Conservation (phyloP, 2,797 vertebrate genomes). For the Acomys russatus region DNA sequence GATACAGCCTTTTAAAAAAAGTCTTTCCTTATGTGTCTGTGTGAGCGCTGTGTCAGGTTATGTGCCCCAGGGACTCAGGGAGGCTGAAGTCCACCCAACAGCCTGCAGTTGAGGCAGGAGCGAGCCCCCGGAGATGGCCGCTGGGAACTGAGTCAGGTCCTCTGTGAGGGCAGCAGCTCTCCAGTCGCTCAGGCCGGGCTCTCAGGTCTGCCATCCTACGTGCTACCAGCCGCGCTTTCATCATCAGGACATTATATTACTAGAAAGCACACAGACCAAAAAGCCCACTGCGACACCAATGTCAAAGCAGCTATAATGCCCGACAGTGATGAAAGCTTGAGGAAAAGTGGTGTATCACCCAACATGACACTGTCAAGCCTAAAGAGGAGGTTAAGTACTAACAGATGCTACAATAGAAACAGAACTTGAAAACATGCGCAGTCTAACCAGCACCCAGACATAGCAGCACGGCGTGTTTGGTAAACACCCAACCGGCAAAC, state of each 20-base stretch:
- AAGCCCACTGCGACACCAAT: neutral
- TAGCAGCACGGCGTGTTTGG: neutral
- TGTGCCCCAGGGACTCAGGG: neutral
- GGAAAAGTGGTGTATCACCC: neutral
- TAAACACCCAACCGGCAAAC: neutral
- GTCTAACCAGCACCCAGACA: neutral
- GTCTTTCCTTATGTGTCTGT: neutral
- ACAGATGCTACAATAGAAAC: neutral
- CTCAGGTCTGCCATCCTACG: neutral
- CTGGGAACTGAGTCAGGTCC: neutral
- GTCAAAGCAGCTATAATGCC: neutral
- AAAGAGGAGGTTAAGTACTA: neutral
- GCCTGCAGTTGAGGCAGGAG: no score
- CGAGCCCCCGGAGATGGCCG: neutral
- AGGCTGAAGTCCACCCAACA: neutral
- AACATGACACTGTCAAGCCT: neutral
- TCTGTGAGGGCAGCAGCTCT: neutral
- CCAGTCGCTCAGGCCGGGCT: neutral
- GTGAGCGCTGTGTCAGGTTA: neutral
- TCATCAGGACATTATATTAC: neutral
- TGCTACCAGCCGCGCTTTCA: neutral
- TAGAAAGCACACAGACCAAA: neutral
- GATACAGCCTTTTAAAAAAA: neutral
- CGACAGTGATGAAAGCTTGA: neutral
- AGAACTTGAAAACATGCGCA: neutral